Percentiles rank a stretch among this genome's conserved stretches.
phyloP scores from a whole-genome alignment of 2,797 vertebrate genomes.

The Enteromius anoplus region DNA sequence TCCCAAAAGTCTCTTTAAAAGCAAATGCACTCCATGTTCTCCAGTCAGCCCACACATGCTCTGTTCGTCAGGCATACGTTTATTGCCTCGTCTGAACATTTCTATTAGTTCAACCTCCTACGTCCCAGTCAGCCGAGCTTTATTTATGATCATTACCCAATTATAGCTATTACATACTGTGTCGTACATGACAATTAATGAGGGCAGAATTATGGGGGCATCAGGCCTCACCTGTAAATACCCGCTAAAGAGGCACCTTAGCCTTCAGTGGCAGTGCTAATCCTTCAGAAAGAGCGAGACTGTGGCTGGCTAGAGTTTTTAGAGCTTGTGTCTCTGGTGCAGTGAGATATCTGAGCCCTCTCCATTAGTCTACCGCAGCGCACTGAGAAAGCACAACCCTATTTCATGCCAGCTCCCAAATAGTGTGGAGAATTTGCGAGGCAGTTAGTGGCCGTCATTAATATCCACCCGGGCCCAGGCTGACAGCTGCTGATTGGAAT shows the following conservation, averaged over 20 bases:
- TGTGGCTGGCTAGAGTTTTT: conserved; percentile 29
- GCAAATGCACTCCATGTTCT: conserved; percentile 64
- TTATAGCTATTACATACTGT: conserved; percentile 40
- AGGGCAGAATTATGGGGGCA: conserved; percentile 47
- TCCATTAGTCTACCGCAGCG: conserved; percentile 71
- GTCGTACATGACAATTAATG: conserved; percentile 55
- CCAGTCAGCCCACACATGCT: conserved; percentile 75
- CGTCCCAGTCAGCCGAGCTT: conserved; percentile 65
- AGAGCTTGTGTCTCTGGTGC: conserved; percentile 55
- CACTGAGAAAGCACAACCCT: conserved; percentile 73
- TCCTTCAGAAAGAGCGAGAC: conserved; percentile 51
- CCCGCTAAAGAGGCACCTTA: conserved; percentile 43
- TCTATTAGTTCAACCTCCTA: conserved; percentile 71
- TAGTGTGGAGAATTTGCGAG: conserved; percentile 78
- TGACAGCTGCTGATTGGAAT: conserved; percentile 81
- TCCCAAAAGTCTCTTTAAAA: conserved; percentile 66
- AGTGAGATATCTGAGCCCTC: conserved; percentile 75
- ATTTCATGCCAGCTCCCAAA: conserved; percentile 78
- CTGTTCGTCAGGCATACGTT: conserved; percentile 71
- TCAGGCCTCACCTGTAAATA: conserved; percentile 57
- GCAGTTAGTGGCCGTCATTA: conserved; percentile 82
- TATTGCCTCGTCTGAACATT: conserved; percentile 67
- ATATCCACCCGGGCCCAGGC: conserved; percentile 73
- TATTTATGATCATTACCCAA: conserved; percentile 65
- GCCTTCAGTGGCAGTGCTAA: conserved; percentile 48